Evolutionary conservation across 2,888 invertebrate species (phyloP).

Genomic region (Lasiommata megera): DNA sequence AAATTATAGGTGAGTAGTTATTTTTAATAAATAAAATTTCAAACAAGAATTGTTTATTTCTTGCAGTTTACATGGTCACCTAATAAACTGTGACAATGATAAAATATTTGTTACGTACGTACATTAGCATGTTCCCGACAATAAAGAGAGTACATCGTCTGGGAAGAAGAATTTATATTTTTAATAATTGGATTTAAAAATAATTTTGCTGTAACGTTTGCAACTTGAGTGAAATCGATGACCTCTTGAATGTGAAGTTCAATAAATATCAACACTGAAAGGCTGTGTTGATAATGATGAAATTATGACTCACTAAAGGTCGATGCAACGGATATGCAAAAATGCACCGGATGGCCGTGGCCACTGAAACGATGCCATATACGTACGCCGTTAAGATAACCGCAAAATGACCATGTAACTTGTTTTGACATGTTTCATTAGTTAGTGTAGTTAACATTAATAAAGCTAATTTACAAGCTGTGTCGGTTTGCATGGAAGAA

Average conservation of each 20-base stretch:
- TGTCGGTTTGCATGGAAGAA: not conserved
- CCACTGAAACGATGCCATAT: slow-evolving; percentile 42
- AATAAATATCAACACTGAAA: slow-evolving; percentile 18
- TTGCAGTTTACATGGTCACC: too few species aligned
- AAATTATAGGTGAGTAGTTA: too few species aligned
- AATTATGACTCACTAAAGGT: slow-evolving; percentile 37
- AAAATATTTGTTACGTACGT: too few species aligned
- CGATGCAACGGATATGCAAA: slow-evolving; percentile 33
- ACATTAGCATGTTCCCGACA: too few species aligned
- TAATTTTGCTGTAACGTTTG: too few species aligned
- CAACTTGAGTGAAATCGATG: slow-evolving; percentile 4
- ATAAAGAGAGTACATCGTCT: too few species aligned
- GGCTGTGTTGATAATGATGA: slow-evolving; percentile 29
- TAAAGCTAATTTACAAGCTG: not conserved
- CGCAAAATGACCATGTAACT: slow-evolving; percentile 11
- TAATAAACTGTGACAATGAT: too few species aligned
- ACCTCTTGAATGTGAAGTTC: slow-evolving; percentile 5
- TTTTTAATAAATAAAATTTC: too few species aligned
- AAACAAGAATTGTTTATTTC: too few species aligned
- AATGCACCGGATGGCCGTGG: slow-evolving; percentile 48
- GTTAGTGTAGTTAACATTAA: not conserved
- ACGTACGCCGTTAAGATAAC: slow-evolving; percentile 23
- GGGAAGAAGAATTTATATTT: too few species aligned
- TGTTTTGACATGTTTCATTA: slow-evolving; percentile 10
- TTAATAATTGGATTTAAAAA: too few species aligned